Evolutionary conservation across 2,797 vertebrate species (phyloP).

Genomic region (Aselliscus stoliczkanus): DNA sequence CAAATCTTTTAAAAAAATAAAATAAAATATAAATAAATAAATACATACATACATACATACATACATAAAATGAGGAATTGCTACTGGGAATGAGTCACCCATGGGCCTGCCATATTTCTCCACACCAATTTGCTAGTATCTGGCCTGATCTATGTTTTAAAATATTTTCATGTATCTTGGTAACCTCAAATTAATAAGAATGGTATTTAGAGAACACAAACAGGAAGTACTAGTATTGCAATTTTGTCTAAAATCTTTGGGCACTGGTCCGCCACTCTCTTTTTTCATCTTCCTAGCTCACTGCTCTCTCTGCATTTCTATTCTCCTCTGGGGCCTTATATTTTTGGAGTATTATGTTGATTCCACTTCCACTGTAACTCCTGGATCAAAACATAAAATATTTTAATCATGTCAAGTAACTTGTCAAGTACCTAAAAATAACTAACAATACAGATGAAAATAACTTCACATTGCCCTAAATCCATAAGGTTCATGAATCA

Average conservation of each 20-base stretch:
- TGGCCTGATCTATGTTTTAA: background rate
- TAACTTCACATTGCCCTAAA: background rate
- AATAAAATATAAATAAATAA: no score
- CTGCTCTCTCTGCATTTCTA: background rate
- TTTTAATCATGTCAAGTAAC: background rate
- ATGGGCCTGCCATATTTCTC: background rate
- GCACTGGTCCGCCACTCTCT: background rate
- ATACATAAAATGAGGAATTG: background rate
- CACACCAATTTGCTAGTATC: background rate
- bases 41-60: no score
- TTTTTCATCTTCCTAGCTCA: background rate
- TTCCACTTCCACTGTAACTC: background rate
- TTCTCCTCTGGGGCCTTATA: background rate
- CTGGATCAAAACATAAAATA: background rate
- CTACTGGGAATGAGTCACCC: background rate
- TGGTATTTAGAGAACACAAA: background rate
- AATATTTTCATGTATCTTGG: background rate
- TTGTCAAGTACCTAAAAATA: background rate
- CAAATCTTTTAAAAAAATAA: no score
- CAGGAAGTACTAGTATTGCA: background rate
- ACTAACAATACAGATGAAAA: background rate
- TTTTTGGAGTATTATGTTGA: background rate
- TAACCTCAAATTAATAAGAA: background rate
- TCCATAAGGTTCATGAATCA: constrained; percentile 11
- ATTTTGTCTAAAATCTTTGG: background rate